Percentiles rank a stretch among this genome's conserved stretches.
These are phyloP conservation scores for Deroplatys truncata DNA, from an alignment of 2,888 invertebrate species.

Conservation along the genomic window DNA sequence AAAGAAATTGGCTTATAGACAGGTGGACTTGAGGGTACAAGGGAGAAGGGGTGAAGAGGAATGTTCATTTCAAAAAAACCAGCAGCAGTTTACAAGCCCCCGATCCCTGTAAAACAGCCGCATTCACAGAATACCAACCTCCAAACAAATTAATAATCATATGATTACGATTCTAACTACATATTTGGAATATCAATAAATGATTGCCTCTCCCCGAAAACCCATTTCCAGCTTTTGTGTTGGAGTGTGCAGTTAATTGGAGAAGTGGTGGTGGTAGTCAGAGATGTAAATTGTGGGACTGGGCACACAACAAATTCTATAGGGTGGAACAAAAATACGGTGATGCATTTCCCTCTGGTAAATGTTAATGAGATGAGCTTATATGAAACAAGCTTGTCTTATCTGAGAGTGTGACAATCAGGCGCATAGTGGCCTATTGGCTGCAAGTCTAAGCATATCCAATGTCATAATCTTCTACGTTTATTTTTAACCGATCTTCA, in stretches of 20 bases:
- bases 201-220: not conserved
- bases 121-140: not conserved
- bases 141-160: conserved; percentile 10
- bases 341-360: not conserved
- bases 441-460: too few species aligned
- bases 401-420: too few species aligned
- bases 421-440: too few species aligned
- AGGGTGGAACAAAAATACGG: not conserved
- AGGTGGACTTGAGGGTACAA: not conserved
- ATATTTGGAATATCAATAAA: conserved; percentile 15
- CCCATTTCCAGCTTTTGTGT: not conserved
- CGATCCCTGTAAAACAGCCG: not conserved
- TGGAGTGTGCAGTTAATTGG: not conserved
- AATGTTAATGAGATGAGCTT: too few species aligned
- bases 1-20: not conserved
- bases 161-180: conserved; percentile 1
- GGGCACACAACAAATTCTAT: not conserved
- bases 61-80: not conserved
- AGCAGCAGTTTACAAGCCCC: not conserved
- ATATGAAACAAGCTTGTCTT: too few species aligned
- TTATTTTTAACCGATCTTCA: too few species aligned
- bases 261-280: not conserved
- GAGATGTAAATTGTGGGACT: not conserved
- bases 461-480: too few species aligned
- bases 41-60: not conserved